Evolutionary conservation across 1,140 invertebrate species (phyloP).

Genomic region (Drosophila pectinifera): DNA sequence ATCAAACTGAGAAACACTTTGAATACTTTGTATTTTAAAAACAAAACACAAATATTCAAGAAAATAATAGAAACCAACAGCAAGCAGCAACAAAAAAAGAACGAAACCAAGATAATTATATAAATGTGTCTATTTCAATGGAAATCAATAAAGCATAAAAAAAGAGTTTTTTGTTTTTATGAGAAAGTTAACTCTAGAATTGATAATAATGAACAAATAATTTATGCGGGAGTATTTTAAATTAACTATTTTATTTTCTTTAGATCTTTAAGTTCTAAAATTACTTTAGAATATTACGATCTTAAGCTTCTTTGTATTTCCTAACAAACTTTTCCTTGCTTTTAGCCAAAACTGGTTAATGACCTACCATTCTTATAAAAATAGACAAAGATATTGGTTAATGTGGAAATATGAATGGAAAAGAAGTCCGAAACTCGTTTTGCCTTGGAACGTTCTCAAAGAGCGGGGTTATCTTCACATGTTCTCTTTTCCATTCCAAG

Average conservation of each 20-base stretch:
- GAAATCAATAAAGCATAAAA: slow-evolving; percentile 80
- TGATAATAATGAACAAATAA: too few relatives aligned
- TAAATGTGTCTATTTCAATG: slow-evolving; percentile 81
- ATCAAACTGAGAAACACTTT: slow-evolving; percentile 66
- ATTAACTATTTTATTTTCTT: too few relatives aligned
- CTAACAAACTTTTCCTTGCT: not conserved
- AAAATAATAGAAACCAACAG: slow-evolving; percentile 40
- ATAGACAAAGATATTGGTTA: not conserved
- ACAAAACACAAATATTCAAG: slow-evolving; percentile 40
- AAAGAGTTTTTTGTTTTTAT: not conserved
- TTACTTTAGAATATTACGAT: too few relatives aligned
- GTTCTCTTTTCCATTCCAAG: slow-evolving; percentile 3
- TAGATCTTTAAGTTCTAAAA: not conserved
- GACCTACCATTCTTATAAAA: slow-evolving; percentile 2
- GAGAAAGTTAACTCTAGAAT: too few relatives aligned
- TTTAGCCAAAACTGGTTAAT: slow-evolving; percentile 3
- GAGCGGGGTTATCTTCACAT: not conserved
- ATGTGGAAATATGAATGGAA: slow-evolving; percentile 4
- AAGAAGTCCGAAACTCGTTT: slow-evolving; percentile 22
- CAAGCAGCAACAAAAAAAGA: slow-evolving; percentile 36
- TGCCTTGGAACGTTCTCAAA: not conserved
- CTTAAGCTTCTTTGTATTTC: not conserved
- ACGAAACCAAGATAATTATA: slow-evolving; percentile 67
- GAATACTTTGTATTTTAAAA: slow-evolving; percentile 81
- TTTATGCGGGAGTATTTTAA: too few relatives aligned